phyloP scores from a whole-genome alignment of 2,888 invertebrate genomes.

The Ecliptopera silaceata region DNA sequence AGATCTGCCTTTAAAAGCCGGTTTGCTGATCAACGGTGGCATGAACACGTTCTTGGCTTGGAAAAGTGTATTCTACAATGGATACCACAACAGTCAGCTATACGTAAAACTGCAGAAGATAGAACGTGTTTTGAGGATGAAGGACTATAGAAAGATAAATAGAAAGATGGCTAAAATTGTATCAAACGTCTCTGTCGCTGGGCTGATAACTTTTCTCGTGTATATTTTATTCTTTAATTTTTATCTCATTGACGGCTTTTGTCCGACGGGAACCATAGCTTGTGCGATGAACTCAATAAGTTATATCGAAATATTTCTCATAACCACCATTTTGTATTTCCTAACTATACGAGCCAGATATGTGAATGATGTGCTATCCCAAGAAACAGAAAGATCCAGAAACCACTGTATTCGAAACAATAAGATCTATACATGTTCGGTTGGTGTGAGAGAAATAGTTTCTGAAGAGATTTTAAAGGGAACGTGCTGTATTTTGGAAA shows the following conservation, averaged over 20 bases:
- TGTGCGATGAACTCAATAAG: conserved; percentile 38
- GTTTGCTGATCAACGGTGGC: conserved; percentile 40
- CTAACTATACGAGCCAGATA: conserved; percentile 46
- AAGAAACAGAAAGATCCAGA: too few relatives aligned
- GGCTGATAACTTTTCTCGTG: conserved; percentile 9
- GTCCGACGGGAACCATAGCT: conserved; percentile 38
- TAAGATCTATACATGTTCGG: conserved; percentile 9
- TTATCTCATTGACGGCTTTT: conserved; percentile 40
- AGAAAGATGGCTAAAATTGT: conserved; percentile 35
- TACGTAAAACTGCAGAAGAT: conserved; percentile 64
- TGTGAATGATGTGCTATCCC: conserved; percentile 44
- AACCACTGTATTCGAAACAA: conserved; percentile 8
- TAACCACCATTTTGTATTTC: conserved; percentile 45
- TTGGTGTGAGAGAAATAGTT: conserved; percentile 14
- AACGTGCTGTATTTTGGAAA: conserved; percentile 48
- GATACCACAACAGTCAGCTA: conserved; percentile 45
- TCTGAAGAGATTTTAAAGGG: conserved; percentile 41
- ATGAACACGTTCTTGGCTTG: conserved; percentile 42
- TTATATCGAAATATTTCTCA: conserved; percentile 45
- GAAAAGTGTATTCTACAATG: conserved; percentile 41
- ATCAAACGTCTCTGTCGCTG: neutral
- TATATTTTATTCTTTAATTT: conserved; percentile 41
- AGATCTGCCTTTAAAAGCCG: conserved; percentile 47
- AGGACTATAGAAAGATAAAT: conserved; percentile 42
- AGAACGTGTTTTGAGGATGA: conserved; percentile 51